phyloP scores from a whole-genome alignment of 2,888 invertebrate species.

The Erynnis tages region DNA sequence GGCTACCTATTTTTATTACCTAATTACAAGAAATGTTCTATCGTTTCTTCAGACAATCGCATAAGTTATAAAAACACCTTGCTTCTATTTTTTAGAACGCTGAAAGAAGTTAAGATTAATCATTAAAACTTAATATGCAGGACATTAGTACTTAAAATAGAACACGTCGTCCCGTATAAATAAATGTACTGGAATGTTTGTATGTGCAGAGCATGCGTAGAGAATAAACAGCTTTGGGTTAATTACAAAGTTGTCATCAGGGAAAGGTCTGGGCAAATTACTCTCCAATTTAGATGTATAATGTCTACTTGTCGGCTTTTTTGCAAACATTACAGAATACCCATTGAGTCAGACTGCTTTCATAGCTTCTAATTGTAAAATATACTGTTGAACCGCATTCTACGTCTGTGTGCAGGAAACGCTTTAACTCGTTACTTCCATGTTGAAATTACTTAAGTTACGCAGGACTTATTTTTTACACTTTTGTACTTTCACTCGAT shows the following conservation, averaged over 20 bases:
- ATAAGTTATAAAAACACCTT: constrained; percentile 29
- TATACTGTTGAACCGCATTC: constrained; percentile 6
- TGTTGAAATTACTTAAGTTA: background rate
- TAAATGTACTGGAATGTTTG: background rate
- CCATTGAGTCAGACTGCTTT: constrained; percentile 46
- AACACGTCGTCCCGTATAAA: constrained; percentile 5
- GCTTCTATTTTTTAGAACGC: constrained; percentile 24
- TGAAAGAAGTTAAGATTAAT: constrained; percentile 24
- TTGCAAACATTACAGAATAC: constrained; percentile 46
- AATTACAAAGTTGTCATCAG: constrained; percentile 65
- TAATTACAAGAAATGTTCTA: constrained; percentile 28
- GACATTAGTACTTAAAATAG: constrained; percentile 13
- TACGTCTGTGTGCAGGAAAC: constrained; percentile 2
- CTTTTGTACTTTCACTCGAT: no score
- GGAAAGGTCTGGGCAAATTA: constrained; percentile 55
- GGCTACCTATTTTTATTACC: constrained; percentile 34
- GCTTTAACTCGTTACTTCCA: background rate
- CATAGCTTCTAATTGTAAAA: constrained; percentile 45
- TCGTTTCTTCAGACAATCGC: constrained; percentile 26
- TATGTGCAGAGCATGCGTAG: constrained; percentile 6
- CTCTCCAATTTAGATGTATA: constrained; percentile 65
- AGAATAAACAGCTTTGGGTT: constrained; percentile 55
- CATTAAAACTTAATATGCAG: constrained; percentile 22
- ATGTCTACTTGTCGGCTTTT: constrained; percentile 50
- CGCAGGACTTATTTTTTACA: background rate